Evolutionary conservation across 2,888 invertebrate genomes (phyloP), one percentile per base, ranked within the genome.

Genomic region (Platynereis dumerilii): DNA sequence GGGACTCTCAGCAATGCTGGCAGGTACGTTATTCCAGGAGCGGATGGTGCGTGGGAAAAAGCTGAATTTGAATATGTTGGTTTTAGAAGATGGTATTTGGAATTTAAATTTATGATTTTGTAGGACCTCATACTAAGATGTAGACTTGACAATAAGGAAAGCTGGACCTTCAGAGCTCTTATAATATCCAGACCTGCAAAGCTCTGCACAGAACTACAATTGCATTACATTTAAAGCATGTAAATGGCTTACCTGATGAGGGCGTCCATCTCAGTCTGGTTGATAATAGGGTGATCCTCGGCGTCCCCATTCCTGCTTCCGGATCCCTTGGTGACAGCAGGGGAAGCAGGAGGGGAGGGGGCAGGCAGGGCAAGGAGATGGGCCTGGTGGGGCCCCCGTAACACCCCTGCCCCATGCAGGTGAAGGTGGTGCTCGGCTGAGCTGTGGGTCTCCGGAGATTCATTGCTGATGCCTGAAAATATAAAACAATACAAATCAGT

Each of bases 381-480:
- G 48, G 48, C n/a, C 34, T 34, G 34, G 48, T 48, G 48, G 7
- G 48, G 48, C 5, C 48, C 48, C n/a, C 20, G n/a, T n/a, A n/a
- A 22, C 48, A 48, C 3, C 5, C 34, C 12, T 5, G 7, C 12
- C 7, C 48, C 48, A 3, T 5, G 10, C 48, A 3, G 10, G 7
- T n/a, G 20, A 7, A 48, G 52, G 52, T 29, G 29, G 17, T 62
- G 62, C 45, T 62, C 62, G 1, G 48, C 56, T 17, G 44, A 42
- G 24, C 56, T 48, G 12, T 54, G 28, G 20, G 57, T 57, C 27
- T 62, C 62, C 5, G 56, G 44, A 42, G 56, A 56, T 56, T 62
- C 62, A 57, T 62, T 62, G 57, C 62, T 62, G 48, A 62, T 62
- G 20, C 62, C 62, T 62, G 57, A 3, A 20, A 59, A 20, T 17